Percentiles rank a stretch among this genome's conserved stretches.
These are phyloP conservation scores for Hyposoter didymator DNA, from an alignment of 2,888 invertebrate genomes.

Conservation along the genomic window DNA sequence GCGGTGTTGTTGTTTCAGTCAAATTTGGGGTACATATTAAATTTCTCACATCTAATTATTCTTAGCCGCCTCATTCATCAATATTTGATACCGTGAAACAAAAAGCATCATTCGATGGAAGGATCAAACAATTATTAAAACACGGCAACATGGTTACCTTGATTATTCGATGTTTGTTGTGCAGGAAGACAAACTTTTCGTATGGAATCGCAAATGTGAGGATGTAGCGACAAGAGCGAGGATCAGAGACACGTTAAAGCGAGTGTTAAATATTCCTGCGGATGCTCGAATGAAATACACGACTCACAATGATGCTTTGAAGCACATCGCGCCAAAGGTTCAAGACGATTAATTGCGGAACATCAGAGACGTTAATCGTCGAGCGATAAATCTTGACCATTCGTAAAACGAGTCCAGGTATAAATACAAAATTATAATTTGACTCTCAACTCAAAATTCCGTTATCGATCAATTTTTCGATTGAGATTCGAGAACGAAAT, in stretches of 20 bases:
- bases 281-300: conserved; percentile 98
- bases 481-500: no score
- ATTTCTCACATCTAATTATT: conserved; percentile 15
- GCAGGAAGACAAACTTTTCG: conserved; percentile 97
- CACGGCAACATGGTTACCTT: background rate
- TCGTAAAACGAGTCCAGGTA: conserved; percentile 55
- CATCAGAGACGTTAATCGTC: conserved; percentile 13
- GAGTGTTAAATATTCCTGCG: conserved; percentile 97
- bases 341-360: conserved; percentile 62
- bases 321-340: conserved; percentile 80
- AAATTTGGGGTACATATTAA: conserved; percentile 90
- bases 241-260: conserved; percentile 97
- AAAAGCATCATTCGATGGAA: background rate
- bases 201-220: conserved; percentile 98
- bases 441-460: background rate
- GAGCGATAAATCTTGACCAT: conserved; percentile 43
- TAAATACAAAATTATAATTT: no score
- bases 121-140: background rate
- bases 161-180: conserved; percentile 3
- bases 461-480: no score
- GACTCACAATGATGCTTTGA: conserved; percentile 92
- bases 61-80: background rate
- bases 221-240: conserved; percentile 95
- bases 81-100: background rate
- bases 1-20: conserved; percentile 98